Conservation (phyloP, 2,113 vertebrate genomes). For the Gadus chalcogrammus region DNA sequence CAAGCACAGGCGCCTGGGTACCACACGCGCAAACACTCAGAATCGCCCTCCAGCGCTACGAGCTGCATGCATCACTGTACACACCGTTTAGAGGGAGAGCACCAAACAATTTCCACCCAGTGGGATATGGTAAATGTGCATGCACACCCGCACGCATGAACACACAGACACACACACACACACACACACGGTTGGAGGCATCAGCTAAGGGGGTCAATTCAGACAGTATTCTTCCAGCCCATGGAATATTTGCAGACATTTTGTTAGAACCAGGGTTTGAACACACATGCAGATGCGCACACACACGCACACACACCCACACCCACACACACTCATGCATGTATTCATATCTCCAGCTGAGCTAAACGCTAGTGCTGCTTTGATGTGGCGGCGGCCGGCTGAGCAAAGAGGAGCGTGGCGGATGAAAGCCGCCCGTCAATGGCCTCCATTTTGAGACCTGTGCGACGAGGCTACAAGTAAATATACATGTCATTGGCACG, state of each 20-base stretch:
- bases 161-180: constrained; percentile 8
- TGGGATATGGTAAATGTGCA: constrained; percentile 14
- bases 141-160: constrained; percentile 7
- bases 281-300: constrained; percentile 28
- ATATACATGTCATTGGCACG: constrained; percentile 99
- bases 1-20: neutral
- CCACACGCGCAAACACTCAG: constrained; percentile 55
- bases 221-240: constrained; percentile 21
- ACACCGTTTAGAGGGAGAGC: constrained; percentile 77
- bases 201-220: constrained; percentile 27
- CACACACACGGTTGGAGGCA: constrained; percentile 11
- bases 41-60: constrained; percentile 83
- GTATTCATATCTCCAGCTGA: constrained; percentile 87
- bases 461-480: constrained; percentile 87
- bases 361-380: constrained; percentile 72
- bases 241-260: constrained; percentile 47
- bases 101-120: constrained; percentile 81
- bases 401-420: constrained; percentile 62
- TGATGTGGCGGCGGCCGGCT: constrained; percentile 85
- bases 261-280: constrained; percentile 15
- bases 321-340: constrained; percentile 85
- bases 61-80: constrained; percentile 79
- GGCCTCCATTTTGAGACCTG: constrained; percentile 57
- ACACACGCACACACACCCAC: constrained; percentile 69
- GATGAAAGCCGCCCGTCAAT: constrained; percentile 90